phyloP scores from a whole-genome alignment of 2,888 invertebrate species.

The Sinelater perroti region DNA sequence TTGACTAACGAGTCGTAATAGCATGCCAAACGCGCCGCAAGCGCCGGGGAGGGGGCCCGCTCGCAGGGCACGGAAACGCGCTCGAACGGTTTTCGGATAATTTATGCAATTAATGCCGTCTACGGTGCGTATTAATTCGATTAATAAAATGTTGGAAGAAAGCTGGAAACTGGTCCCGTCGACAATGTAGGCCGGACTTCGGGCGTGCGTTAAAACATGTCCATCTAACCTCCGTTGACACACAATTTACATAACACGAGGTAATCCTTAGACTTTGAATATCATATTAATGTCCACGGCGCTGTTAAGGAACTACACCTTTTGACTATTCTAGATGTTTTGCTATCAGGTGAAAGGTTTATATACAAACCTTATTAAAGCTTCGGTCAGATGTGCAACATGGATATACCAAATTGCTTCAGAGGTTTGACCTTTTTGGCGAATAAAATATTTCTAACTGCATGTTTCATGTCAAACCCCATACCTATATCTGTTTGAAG shows the following conservation, averaged over 20 bases:
- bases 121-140: background rate
- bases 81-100: background rate
- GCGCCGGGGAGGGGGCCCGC: too few relatives aligned
- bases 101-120: background rate
- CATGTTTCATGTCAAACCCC: too few relatives aligned
- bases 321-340: too few relatives aligned
- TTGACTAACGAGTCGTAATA: constrained; percentile 19
- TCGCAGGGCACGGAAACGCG: too few relatives aligned
- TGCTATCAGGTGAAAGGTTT: too few relatives aligned
- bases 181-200: constrained; percentile 5
- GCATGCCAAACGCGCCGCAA: constrained; percentile 9
- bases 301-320: too few relatives aligned
- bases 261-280: constrained; percentile 3
- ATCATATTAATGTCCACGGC: background rate
- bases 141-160: constrained; percentile 8
- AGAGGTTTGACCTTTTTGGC: too few relatives aligned
- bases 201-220: background rate
- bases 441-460: too few relatives aligned
- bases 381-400: too few relatives aligned
- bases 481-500: too few relatives aligned
- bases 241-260: constrained; percentile 6
- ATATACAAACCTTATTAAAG: too few relatives aligned
- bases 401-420: too few relatives aligned
- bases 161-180: constrained; percentile 1
- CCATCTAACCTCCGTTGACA: constrained; percentile 6